Base-by-base conservation (phyloP, 2,113 vertebrate genomes). In the Haliaeetus leucogaster region DNA sequence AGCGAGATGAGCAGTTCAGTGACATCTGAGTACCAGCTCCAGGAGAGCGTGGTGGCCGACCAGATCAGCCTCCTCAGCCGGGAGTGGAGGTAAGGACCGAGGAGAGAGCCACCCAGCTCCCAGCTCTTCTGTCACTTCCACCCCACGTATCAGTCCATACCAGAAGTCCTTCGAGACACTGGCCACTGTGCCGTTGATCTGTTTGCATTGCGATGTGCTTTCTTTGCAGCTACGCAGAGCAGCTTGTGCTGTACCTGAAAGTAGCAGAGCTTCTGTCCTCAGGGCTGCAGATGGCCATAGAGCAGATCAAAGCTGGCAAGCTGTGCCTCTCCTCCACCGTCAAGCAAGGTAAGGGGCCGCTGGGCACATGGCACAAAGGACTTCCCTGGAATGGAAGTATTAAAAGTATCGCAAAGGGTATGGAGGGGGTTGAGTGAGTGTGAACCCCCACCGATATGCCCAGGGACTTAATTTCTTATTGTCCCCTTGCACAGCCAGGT, bases 161-260 rank as follows among this genome's bases (percentile, higher is more conserved):
- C 58, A 15, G 2, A 40, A n/a, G n/a, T 20, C 45, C 29, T 10
- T 42, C 1, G 7, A 81, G 67, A 52, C 45, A 4, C 7, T 2
- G 5, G 4, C 10, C 30, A 11, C 50, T 43, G n/a, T 38, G 74
- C 43, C 66, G 0, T 15, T 8, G 1, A 21, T 16, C 22, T 22
- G 0, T 20, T 30, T 53, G 56, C 42, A 13, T 16, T 25, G 43
- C 50, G 1, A 40, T 29, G 53, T 63, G 48, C 71, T 88, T 97
- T 2, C 67, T 50, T 92, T 90, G 7, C 97, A 99, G 99, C 97
- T 99, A 98, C 3, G 99, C 99, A 3, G 99, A 99, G 93, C 99
- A 99, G 97, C 98, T 99, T 43, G 99, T 99, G 86, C 96, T 99
- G 56, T 99, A 99, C 96, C 98, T 99, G 98, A 99, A 99, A 89